Evolutionary conservation across 2,797 vertebrate species (phyloP).

Genomic region (Centroberyx gerrardi): DNA sequence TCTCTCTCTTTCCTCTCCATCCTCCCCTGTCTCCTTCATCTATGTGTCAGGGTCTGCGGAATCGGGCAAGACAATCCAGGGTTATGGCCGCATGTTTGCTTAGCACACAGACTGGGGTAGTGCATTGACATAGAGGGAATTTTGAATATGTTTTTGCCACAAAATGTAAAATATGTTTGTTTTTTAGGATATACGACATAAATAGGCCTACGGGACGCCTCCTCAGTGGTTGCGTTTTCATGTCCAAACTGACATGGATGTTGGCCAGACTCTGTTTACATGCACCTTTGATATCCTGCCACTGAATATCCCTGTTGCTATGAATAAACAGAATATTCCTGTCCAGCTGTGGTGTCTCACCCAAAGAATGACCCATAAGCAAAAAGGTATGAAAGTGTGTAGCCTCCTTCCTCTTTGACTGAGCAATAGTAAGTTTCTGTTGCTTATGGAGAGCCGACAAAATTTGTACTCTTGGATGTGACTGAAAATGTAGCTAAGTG

Average conservation of each 20-base stretch:
- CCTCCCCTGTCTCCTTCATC: conserved; percentile 34
- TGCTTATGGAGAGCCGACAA: no score
- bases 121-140: conserved; percentile 13
- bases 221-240: background rate
- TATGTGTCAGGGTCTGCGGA: conserved; percentile 40
- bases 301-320: background rate
- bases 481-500: no score
- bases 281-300: no score
- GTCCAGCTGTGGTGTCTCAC: no score
- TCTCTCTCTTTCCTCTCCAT: conserved; percentile 29
- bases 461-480: no score
- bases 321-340: background rate
- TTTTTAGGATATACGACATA: background rate
- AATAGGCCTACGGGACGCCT: background rate
- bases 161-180: background rate
- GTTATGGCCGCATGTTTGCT: conserved; percentile 7
- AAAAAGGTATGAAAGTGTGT: no score
- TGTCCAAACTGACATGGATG: background rate
- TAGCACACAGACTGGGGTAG: conserved; percentile 9
- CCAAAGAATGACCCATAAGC: no score
- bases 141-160: conserved; percentile 16
- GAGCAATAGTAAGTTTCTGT: no score
- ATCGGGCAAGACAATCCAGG: conserved; percentile 25
- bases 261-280: background rate
- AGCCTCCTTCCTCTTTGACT: no score